phyloP scores from a whole-genome alignment of 2,113 vertebrate species.

The Microcebus lehilahytsara region DNA sequence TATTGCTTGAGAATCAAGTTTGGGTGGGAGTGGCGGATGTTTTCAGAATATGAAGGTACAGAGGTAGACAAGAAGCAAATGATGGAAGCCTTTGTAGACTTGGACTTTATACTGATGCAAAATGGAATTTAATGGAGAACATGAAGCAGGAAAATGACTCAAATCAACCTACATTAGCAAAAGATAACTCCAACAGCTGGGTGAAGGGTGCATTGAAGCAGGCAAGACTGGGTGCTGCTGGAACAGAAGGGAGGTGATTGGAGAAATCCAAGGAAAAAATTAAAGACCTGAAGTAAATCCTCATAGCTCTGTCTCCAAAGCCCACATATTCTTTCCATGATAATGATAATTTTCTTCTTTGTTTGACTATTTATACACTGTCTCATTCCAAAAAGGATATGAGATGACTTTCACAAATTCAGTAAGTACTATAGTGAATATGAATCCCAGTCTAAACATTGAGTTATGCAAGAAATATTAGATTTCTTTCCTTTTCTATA shows the following conservation, averaged over 20 bases:
- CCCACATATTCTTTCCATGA: not conserved
- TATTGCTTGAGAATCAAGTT: not conserved
- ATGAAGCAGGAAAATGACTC: not conserved
- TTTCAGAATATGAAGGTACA: not conserved
- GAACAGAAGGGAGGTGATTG: not conserved
- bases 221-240: not conserved
- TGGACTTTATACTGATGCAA: not conserved
- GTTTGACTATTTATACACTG: not conserved
- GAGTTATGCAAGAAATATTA: not conserved
- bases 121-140: not conserved
- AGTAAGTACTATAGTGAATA: not conserved
- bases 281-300: not conserved
- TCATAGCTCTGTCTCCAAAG: not conserved
- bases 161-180: not conserved
- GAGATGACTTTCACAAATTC: not conserved
- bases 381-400: not conserved
- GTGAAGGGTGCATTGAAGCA: not conserved
- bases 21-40: not conserved
- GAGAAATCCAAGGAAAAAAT: not conserved
- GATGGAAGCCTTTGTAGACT: not conserved
- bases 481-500: conserved; percentile 2
- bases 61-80: not conserved
- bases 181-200: not conserved
- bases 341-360: not conserved
- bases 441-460: not conserved